Percentiles rank a stretch among this genome's conserved stretches.
Conservation (phyloP, 2,113 vertebrate species). For the Benitochromis conjunctus region DNA sequence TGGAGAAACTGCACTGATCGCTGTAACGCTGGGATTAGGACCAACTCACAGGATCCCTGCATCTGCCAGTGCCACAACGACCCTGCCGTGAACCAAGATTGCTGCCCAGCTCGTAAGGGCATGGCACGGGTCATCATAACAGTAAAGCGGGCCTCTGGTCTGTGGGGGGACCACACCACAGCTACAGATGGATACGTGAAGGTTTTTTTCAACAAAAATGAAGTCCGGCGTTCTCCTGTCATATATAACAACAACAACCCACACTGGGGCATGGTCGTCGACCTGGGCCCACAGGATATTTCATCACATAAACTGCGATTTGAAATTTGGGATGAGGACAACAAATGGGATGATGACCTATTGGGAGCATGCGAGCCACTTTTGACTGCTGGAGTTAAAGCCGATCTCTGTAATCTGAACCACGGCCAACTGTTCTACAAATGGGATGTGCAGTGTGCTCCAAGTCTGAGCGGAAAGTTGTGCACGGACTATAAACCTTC, state of each 20-base stretch:
- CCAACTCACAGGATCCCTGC: conserved; percentile 59
- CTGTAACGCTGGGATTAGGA: conserved; percentile 60
- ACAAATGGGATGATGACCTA: conserved; percentile 73
- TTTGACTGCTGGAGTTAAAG: conserved; percentile 19
- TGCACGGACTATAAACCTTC: conserved; percentile 73
- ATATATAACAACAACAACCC: conserved; percentile 75
- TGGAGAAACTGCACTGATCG: conserved; percentile 64
- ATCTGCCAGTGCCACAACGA: conserved; percentile 74
- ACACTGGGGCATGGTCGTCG: conserved; percentile 54
- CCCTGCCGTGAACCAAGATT: conserved; percentile 50
- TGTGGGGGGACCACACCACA: conserved; percentile 73
- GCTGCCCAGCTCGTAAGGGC: conserved; percentile 75
- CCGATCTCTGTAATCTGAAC: conserved; percentile 55
- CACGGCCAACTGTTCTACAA: conserved; percentile 70
- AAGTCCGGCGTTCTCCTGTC: conserved; percentile 13
- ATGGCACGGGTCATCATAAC: conserved; percentile 70
- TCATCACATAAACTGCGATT: conserved; percentile 48
- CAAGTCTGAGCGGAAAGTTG: conserved; percentile 60
- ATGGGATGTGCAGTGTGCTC: conserved; percentile 60
- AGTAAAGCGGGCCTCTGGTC: conserved; percentile 9
- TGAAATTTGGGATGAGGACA: conserved; percentile 83
- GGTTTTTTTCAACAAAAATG: conserved; percentile 35
- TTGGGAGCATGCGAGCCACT: conserved; percentile 59
- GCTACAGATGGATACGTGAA: conserved; percentile 81
- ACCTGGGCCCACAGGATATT: conserved; percentile 67